Evolutionary conservation across 2,888 invertebrate species (phyloP), one percentile per base, ranked within the genome.

Genomic region (Tetanocera ferruginea): DNA sequence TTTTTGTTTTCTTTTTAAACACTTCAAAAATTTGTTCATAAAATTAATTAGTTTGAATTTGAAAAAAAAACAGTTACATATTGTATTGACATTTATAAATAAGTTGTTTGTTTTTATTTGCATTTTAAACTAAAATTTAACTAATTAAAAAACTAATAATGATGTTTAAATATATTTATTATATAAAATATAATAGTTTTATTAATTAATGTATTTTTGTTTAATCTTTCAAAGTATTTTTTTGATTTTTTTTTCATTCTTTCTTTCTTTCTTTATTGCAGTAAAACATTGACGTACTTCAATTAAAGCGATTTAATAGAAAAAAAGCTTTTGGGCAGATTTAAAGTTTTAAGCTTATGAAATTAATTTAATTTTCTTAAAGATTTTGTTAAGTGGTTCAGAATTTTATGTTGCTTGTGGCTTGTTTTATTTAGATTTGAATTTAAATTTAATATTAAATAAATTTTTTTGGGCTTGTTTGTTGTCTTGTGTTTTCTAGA

Each of bases 81-180:
- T 43, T 43, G 14, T 43, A 11, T 11, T 43, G 43, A 11, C 43
- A 43, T 11, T 14, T 43, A 43, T 43, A 43, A 43, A 11, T 11
- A 14, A 43, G 43, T 1, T 43, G 43, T 43, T 43, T 43, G 43
- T 37, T 37, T 37, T 37, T 43, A 43, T 43, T 1, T 55, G 76
- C 76, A 80, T 79, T 73, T 62, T 74, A 74, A 81, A 81, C 81
- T 81, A 81, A 81, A 81, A 81, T 81, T 81, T 81, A 81, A 78
- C 81, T 81, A 81, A 81, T 81, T 81, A 81, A 81, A 81, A 79
- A 81, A 81, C 81, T 81, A 81, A 81, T 81, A 81, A 81, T 81
- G 79, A 79, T 80, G 80, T 80, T 79, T 80, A 52, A 73, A 78
- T 78, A 76, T 79, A 76, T 78, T 79, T 80, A 75, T 80, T 76